These are phyloP conservation scores for Epirrhoe tristata DNA, from an alignment of 2,888 invertebrate genomes.

Conservation along the genomic window DNA sequence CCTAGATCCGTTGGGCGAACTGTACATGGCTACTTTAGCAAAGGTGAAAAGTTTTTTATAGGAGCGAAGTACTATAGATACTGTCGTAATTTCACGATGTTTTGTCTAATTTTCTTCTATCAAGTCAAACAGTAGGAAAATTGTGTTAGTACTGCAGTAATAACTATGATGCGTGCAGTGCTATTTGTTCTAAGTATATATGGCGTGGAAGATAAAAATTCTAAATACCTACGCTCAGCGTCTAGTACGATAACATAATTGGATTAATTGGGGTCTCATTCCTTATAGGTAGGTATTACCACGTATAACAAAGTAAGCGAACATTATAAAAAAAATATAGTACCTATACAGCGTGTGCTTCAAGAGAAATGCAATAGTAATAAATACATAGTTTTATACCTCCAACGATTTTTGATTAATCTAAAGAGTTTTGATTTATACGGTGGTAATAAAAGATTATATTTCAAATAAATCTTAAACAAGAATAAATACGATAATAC, in stretches of 20 bases:
- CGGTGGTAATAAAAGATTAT: not conserved
- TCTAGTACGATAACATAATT: slow-evolving; percentile 9
- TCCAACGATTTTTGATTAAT: not conserved
- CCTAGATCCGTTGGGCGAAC: no score
- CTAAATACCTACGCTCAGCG: slow-evolving; percentile 5
- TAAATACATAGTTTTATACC: slow-evolving; percentile 2
- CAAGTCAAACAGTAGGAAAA: not conserved
- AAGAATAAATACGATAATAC: slow-evolving; percentile 12
- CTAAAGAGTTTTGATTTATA: not conserved
- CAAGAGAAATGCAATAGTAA: slow-evolving; percentile 19
- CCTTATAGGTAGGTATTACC: not conserved
- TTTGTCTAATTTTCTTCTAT: not conserved
- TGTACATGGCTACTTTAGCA: slow-evolving; percentile 1
- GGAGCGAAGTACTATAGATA: not conserved
- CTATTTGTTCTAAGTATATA: slow-evolving; percentile 7
- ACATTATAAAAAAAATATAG: slow-evolving; percentile 2
- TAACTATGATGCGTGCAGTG: slow-evolving; percentile 18
- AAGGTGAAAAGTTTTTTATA: not conserved
- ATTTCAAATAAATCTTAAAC: slow-evolving; percentile 3
- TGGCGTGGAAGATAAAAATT: slow-evolving; percentile 3
- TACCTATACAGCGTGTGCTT: slow-evolving; percentile 1
- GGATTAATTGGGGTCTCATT: slow-evolving; percentile 10
- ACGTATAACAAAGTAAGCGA: slow-evolving; percentile 1
- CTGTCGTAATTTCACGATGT: not conserved
- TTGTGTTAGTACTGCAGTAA: not conserved